A percentile compares a stretch with the other conserved stretches of the same genome.
Evolutionary conservation across 37 sponge, comb jelly and placozoan genomes (phyloP).

Genomic region (Diacarnus erythraeanus): DNA sequence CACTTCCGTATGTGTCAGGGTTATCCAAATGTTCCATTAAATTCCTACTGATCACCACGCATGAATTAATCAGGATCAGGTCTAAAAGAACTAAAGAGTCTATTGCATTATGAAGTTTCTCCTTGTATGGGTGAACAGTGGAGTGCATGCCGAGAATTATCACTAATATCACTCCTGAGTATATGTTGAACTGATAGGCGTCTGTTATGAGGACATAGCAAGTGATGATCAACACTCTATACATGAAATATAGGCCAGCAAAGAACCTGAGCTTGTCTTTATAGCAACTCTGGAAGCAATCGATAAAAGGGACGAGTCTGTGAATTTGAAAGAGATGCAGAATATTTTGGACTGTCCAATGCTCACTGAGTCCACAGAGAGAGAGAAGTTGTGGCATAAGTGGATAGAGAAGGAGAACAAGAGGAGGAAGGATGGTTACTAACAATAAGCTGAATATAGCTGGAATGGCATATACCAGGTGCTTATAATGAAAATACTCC

Average conservation of each 20-base stretch:
- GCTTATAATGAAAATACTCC: not conserved
- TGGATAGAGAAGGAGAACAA: slow-evolving; percentile 15
- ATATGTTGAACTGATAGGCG: not conserved
- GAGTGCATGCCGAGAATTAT: slow-evolving; percentile 8
- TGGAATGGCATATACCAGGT: slow-evolving; percentile 29
- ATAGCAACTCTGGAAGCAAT: slow-evolving; percentile 24
- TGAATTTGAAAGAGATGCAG: not conserved
- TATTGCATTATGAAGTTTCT: not conserved
- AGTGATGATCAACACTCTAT: slow-evolving; percentile 1
- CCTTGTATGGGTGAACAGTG: slow-evolving; percentile 2
- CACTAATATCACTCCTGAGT: not conserved
- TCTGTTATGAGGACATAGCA: not conserved
- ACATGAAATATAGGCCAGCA: slow-evolving; percentile 28
- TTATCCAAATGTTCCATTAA: not conserved
- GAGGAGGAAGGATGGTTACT: slow-evolving; percentile 7
- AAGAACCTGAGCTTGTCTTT: slow-evolving; percentile 23
- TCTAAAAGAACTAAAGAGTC: slow-evolving; percentile 7
- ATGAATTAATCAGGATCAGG: not conserved
- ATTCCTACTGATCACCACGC: too few relatives aligned
- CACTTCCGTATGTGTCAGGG: not conserved
- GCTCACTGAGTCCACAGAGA: slow-evolving; percentile 19
- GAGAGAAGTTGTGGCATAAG: not conserved
- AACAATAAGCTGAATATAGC: not conserved
- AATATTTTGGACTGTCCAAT: not conserved
- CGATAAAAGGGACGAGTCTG: slow-evolving; percentile 20